phyloP scores from a whole-genome alignment of 2,888 invertebrate species.

The Ditula angustiorana region DNA sequence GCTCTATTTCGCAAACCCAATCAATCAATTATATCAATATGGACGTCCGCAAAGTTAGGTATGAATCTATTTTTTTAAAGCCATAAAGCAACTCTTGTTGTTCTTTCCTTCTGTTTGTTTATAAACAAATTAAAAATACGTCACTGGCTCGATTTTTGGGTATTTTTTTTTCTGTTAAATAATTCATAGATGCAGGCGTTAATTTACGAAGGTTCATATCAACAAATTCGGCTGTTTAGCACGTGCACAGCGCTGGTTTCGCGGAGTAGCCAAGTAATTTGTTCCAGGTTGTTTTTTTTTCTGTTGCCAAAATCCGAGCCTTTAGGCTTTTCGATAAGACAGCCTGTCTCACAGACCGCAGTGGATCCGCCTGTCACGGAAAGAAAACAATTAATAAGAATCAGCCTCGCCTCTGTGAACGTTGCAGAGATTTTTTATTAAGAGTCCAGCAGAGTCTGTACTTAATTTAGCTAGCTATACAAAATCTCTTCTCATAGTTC shows the following conservation, averaged over 20 bases:
- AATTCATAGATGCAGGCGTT: too few species aligned
- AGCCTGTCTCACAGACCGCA: neutral
- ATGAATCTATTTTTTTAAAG: too few species aligned
- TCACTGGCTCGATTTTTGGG: neutral
- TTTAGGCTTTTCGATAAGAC: neutral
- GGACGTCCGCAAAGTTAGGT: too few species aligned
- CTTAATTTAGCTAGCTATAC: neutral
- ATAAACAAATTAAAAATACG: neutral
- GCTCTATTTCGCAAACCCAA: too few species aligned
- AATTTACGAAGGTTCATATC: too few species aligned
- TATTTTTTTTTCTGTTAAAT: neutral
- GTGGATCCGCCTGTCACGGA: constrained; percentile 21
- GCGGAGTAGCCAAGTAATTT: too few species aligned
- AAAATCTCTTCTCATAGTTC: too few species aligned
- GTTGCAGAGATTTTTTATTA: constrained; percentile 15
- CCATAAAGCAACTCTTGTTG: too few species aligned
- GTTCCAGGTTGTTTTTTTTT: neutral
- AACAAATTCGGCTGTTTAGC: too few species aligned
- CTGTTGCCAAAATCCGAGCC: neutral
- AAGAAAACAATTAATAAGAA: constrained; percentile 32
- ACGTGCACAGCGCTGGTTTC: too few species aligned
- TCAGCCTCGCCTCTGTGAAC: constrained; percentile 14
- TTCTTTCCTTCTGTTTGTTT: neutral
- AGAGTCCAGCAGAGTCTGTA: neutral
- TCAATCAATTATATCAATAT: too few species aligned